phyloP scores from a whole-genome alignment of 2,113 vertebrate species.

The Pelodiscus sinensis region DNA sequence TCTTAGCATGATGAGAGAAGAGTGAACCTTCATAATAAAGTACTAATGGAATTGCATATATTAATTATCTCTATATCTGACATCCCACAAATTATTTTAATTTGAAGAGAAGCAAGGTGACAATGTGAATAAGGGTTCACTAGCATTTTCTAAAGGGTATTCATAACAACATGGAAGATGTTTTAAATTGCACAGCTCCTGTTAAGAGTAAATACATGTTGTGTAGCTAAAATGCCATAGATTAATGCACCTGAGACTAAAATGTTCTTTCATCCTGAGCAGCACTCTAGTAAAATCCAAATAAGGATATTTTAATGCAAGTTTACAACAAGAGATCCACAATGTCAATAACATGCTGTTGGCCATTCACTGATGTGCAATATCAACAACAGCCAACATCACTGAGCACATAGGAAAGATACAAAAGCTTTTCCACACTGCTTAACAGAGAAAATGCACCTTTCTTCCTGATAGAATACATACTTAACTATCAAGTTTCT shows the following conservation, averaged over 20 bases:
- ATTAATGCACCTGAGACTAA: slow-evolving; percentile 33
- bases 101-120: slow-evolving; percentile 30
- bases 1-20: neutral
- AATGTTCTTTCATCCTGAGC: slow-evolving; percentile 7
- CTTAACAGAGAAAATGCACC: slow-evolving; percentile 3
- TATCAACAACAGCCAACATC: neutral
- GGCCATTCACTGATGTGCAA: neutral
- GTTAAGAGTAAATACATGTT: slow-evolving; percentile 23
- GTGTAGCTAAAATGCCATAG: slow-evolving; percentile 19
- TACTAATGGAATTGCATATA: neutral
- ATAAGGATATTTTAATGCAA: slow-evolving; percentile 39
- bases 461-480: slow-evolving; percentile 19
- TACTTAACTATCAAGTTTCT: slow-evolving; percentile 39
- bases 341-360: neutral
- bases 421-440: neutral
- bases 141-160: slow-evolving; percentile 10
- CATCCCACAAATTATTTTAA: neutral
- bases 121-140: neutral
- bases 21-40: neutral
- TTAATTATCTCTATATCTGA: neutral
- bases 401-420: slow-evolving; percentile 13
- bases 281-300: slow-evolving; percentile 37
- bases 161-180: slow-evolving; percentile 17
- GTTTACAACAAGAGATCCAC: neutral
- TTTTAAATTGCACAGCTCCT: slow-evolving; percentile 22